Base-by-base conservation (phyloP, 2,888 invertebrate species). In the Troides oblongomaculatus region DNA sequence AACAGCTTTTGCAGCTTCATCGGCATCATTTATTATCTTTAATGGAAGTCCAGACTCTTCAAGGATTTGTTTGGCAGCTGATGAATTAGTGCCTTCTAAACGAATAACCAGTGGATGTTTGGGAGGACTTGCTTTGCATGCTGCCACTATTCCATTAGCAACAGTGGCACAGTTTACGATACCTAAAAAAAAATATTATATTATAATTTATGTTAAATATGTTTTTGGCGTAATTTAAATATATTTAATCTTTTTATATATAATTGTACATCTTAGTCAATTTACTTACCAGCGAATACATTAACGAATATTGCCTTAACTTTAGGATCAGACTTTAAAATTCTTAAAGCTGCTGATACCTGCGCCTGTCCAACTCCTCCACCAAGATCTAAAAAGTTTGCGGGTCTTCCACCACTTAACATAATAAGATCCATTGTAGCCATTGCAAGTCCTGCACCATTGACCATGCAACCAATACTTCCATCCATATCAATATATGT, bases 351-450 rank as follows among this genome's bases (percentile, higher is more conserved):
- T 76, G 98, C 96, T 69, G 95, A 94, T 0, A 99, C 99, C 93
- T 99, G 99, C 30, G 96, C 94, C 82, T 99, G 99, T 69, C 97
- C 97, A 0, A 99, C 99, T 70, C 96, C 96, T 67, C 99, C 99
- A 30, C 99, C 99, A 63, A 99, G 97, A 85, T 99, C 99, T 64
- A 99, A 93, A 90, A 99, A 99, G 89, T 99, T 99, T 0, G 99
- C 99, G 12, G 99, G 99, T 76, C 94, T 95, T 18, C 99, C 99
- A 23, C 99, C 99, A 87, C 98, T 96, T 57, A 99, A 90, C 83
- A 97, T 98, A 73, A 99, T 99, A 57, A 99, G 98, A 84, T 99
- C 99, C 99, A 99, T 99, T 10, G 99, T 99, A 3, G 99, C 99
- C 99, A 99, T 99, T 5, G 99, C 99, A 66, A 99, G 93, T 1